Evolutionary conservation across 1,140 invertebrate genomes (phyloP), one percentile per base, ranked within the genome.

Genomic region (Adoxophyes honmai): DNA sequence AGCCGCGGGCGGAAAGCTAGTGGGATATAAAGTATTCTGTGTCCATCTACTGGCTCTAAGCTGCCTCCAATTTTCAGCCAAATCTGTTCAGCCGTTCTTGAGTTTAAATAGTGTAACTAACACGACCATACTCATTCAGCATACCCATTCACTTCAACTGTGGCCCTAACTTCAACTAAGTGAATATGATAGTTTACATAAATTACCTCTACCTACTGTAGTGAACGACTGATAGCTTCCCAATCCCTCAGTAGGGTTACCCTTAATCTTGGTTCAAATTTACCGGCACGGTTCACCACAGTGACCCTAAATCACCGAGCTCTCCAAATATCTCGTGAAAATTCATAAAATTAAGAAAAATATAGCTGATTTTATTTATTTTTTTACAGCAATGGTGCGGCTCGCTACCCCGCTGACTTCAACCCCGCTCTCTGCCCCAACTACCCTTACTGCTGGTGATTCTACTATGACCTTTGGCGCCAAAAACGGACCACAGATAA

Each of bases 371-470:
- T 52, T 11, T 55, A 48, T 57, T 51, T 57, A 55, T 66, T 57
- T 52, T 38, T 60, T 63, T 65, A 58, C 42, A 75, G 81, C 59
- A 62, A 73, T 65, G 42, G 61, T 62, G 84, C 80, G 10, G 74
- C 76, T 21, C 79, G 82, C 58, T 90, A 90, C 65, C 91, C 91
- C 4, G 91, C 91, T 36, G 89, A 88, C 66, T 83, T 91, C 58
- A 85, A 86, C 61, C 77, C 91, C 1, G 84, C 90, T 5, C 75
- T 86, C 35, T 92, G 91, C 78, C 91, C 91, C 60, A 92, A 91
- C 88, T 91, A 91, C 75, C 91, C 91, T 0, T 92, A 89, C 88
- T 91, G 91, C 68, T 84, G 79, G 68, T 89, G 85, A 79, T 76
- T 48, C 42, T 48, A 48, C 42, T 48, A 14, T 42, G 21, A 48